A percentile compares a stretch with the other conserved stretches of the same genome.
Evolutionary conservation across 2,797 vertebrate genomes (phyloP).

Genomic region (Sebastes kiyomatsui): DNA sequence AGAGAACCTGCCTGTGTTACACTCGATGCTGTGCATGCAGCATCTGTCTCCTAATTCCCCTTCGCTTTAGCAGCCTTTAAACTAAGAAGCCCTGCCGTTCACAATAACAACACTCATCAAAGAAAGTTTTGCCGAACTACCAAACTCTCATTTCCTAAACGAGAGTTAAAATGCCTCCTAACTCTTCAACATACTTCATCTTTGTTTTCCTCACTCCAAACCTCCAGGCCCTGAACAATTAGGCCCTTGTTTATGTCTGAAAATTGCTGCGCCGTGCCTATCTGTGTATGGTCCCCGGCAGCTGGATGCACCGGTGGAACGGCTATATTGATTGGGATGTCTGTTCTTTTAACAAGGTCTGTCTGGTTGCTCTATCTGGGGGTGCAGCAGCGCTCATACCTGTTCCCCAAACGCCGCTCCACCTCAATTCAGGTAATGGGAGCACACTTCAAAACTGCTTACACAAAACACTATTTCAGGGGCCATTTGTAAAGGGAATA

Average conservation of each 20-base stretch:
- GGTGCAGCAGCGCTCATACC: constrained; percentile 54
- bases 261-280: constrained; percentile 74
- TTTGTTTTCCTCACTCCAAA: constrained; percentile 68
- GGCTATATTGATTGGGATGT: constrained; percentile 76
- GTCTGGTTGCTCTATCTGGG: constrained; percentile 67
- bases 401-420: constrained; percentile 67
- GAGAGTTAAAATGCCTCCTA: constrained; percentile 75
- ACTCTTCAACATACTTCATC: constrained; percentile 69
- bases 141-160: constrained; percentile 77
- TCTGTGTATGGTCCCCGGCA: constrained; percentile 70
- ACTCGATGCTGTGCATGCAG: constrained; percentile 17
- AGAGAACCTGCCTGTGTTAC: constrained; percentile 13
- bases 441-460: constrained; percentile 71
- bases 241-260: constrained; percentile 78
- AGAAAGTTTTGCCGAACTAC: constrained; percentile 69
- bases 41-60: constrained; percentile 48
- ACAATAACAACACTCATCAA: constrained; percentile 70
- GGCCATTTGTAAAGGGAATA: constrained; percentile 52
- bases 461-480: constrained; percentile 63
- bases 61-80: constrained; percentile 36
- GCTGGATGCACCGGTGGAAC: constrained; percentile 72
- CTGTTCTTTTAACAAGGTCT: constrained; percentile 80
- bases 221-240: constrained; percentile 78
- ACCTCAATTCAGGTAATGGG: constrained; percentile 67
- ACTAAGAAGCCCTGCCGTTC: constrained; percentile 50